These are phyloP conservation scores for Caenorhabditis panamensis DNA, from an alignment of 2,888 invertebrate genomes.

Conservation along the genomic window DNA sequence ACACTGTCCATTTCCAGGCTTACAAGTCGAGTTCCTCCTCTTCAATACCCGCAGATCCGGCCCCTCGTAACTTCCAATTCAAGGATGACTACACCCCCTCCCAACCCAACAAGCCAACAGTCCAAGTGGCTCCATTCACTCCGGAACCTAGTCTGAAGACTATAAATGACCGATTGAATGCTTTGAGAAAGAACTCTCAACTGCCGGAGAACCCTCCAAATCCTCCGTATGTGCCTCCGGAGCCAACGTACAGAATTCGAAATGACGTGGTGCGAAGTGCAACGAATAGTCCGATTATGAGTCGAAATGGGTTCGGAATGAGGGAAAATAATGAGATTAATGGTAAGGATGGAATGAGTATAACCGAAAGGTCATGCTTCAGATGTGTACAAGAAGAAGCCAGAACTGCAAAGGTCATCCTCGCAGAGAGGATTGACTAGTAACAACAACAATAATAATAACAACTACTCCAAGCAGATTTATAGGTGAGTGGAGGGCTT, in stretches of 20 bases:
- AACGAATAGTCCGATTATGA: slow-evolving; percentile 61
- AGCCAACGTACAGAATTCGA: slow-evolving; percentile 4
- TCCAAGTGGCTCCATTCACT: slow-evolving; percentile 61
- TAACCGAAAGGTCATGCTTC: too few relatives aligned
- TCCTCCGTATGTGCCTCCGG: neutral
- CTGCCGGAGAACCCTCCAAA: neutral
- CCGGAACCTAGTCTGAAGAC: slow-evolving; percentile 55
- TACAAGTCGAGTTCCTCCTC: slow-evolving; percentile 44
- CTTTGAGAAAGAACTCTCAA: slow-evolving; percentile 49
- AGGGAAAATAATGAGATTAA: neutral
- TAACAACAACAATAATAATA: neutral
- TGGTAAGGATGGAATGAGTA: neutral
- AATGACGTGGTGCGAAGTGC: slow-evolving; percentile 32
- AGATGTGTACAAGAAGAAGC: slow-evolving; percentile 36
- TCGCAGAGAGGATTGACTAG: slow-evolving; percentile 52
- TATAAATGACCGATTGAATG: slow-evolving; percentile 56
- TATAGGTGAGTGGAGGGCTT: slow-evolving; percentile 16
- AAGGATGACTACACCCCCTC: slow-evolving; percentile 32
- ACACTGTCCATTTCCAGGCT: too few relatives aligned
- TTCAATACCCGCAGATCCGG: slow-evolving; percentile 53
- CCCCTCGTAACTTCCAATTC: slow-evolving; percentile 26
- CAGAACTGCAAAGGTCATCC: slow-evolving; percentile 62
- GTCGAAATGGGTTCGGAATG: slow-evolving; percentile 8
- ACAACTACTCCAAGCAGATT: slow-evolving; percentile 17
- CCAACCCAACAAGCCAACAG: slow-evolving; percentile 16